Conservation (phyloP, 1,140 invertebrate species). For the Diprion similis region DNA sequence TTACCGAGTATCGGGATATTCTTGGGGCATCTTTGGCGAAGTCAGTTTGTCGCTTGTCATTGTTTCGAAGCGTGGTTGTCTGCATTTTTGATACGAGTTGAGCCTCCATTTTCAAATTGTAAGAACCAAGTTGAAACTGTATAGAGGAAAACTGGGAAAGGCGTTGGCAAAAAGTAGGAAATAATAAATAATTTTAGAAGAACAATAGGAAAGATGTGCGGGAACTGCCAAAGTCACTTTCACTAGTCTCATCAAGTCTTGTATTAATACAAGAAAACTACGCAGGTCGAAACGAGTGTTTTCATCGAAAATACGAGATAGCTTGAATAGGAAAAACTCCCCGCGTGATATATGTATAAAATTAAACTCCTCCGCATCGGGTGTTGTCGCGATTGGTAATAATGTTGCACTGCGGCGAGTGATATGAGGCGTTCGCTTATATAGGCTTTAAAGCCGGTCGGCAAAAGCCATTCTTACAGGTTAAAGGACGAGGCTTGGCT, state of each 20-base stretch:
- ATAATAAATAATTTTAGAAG: not conserved
- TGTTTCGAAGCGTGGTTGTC: conserved; percentile 19
- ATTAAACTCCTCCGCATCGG: not conserved
- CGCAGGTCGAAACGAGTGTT: too few species aligned
- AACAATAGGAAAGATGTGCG: conserved; percentile 2
- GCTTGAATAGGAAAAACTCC: too few species aligned
- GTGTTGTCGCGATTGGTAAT: conserved; percentile 38
- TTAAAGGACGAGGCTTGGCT: conserved; percentile 41
- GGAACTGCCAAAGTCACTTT: conserved; percentile 21
- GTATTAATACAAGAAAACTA: too few species aligned
- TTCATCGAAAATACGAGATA: too few species aligned
- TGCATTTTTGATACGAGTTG: conserved; percentile 15
- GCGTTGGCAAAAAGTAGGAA: conserved; percentile 10
- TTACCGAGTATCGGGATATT: conserved; percentile 51
- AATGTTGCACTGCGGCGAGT: conserved; percentile 49
- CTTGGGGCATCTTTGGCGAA: conserved; percentile 47
- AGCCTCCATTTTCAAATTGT: conserved; percentile 31
- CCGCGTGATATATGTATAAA: too few species aligned
- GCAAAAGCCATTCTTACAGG: conserved; percentile 50
- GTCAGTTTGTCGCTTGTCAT: conserved; percentile 35
- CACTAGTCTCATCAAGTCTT: conserved; percentile 23
- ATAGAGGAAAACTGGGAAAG: not conserved
- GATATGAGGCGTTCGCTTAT: conserved; percentile 54
- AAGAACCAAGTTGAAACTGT: not conserved
- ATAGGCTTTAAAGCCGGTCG: conserved; percentile 43